Percentiles rank a stretch among this genome's conserved stretches.
Conservation (phyloP, 2,113 vertebrate species). For the Chamaea fasciata region DNA sequence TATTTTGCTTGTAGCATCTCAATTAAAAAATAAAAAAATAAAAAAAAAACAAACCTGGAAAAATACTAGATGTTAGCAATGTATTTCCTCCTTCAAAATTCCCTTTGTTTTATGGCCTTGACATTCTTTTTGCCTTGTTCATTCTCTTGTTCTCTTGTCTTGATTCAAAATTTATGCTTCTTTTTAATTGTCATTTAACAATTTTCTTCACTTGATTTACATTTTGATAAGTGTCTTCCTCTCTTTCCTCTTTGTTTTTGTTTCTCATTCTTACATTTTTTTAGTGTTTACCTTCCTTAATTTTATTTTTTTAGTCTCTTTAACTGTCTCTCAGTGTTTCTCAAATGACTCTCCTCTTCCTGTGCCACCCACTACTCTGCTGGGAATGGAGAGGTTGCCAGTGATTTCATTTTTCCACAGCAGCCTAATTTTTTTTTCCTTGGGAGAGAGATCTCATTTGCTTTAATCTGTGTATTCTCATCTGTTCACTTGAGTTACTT, state of each 20-base stretch:
- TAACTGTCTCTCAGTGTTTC: background rate
- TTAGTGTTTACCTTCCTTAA: background rate
- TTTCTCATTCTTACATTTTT: background rate
- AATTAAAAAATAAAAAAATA: background rate
- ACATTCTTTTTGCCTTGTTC: background rate
- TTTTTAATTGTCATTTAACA: background rate
- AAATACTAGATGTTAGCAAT: background rate
- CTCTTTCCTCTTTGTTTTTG: background rate
- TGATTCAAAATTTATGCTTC: background rate
- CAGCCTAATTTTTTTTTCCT: background rate
- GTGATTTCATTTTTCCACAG: constrained; percentile 7
- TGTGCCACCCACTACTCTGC: background rate
- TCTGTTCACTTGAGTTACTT: background rate
- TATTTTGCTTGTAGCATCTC: background rate
- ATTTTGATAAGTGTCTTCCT: background rate
- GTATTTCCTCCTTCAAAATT: background rate
- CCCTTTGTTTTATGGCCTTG: background rate
- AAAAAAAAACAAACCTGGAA: background rate
- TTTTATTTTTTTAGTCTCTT: background rate
- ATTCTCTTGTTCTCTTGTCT: background rate
- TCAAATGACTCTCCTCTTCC: background rate
- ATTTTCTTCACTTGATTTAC: background rate
- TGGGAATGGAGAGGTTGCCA: background rate
- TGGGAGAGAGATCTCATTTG: background rate
- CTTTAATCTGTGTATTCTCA: constrained; percentile 23